Percentiles rank a stretch among this genome's conserved stretches.
These are phyloP conservation scores for Temnothorax nylanderi DNA, from an alignment of 1,140 invertebrate genomes.

Conservation along the genomic window DNA sequence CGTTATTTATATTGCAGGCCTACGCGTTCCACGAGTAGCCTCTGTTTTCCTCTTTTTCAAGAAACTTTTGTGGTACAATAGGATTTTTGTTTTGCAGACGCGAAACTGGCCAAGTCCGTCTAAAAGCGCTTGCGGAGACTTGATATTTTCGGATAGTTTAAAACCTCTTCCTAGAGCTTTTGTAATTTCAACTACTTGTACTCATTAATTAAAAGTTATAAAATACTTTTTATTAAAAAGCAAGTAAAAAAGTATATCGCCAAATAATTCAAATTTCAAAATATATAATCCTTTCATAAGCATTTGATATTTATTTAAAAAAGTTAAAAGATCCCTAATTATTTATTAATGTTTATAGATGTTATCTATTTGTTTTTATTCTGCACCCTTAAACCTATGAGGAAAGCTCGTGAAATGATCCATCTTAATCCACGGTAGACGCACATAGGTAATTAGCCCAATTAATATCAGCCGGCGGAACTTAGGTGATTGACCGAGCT, in stretches of 20 bases:
- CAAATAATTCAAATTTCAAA: not conserved
- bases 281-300: not conserved
- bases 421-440: slow-evolving; percentile 55
- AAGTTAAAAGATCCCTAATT: not conserved
- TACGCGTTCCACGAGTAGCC: not conserved
- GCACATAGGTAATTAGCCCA: slow-evolving; percentile 51
- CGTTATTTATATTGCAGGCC: slow-evolving; percentile 42
- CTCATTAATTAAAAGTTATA: not conserved
- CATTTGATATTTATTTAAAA: not conserved
- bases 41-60: not conserved
- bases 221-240: not conserved
- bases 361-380: not conserved
- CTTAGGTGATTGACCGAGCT: slow-evolving; percentile 44
- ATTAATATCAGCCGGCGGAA: slow-evolving; percentile 53
- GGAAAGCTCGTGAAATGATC: slow-evolving; percentile 16
- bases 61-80: not conserved
- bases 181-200: not conserved
- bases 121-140: not conserved
- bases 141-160: not conserved
- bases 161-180: not conserved
- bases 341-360: slow-evolving; percentile 1
- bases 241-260: not conserved
- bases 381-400: not conserved
- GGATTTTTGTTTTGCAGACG: not conserved
- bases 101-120: not conserved